Evolutionary conservation across 1,140 invertebrate genomes (phyloP), one percentile per base, ranked within the genome.

Genomic region (Habropoda laboriosa): DNA sequence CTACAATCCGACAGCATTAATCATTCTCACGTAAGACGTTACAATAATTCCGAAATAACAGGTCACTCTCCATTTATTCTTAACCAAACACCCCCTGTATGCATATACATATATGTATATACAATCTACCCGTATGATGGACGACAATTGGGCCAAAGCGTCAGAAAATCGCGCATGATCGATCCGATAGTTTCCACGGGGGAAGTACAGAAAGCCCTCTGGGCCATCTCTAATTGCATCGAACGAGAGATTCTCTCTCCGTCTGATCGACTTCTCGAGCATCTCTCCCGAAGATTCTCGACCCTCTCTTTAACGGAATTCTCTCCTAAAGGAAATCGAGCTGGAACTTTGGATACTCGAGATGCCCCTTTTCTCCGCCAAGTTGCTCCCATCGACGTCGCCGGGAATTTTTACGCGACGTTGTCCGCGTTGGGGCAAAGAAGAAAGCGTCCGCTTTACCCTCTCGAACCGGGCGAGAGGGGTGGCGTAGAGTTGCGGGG

Each of bases 351-450:
- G 42, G 66, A 78, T 38, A 60, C 66, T 60, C 49, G 13, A 42
- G 51, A 70, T 49, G 40, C 53, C 1, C 13, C 10, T 13, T 24
- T n/a, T n/a, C n/a, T 57, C 40, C 18, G 24, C n/a, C n/a, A n/a
- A 49, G 21, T 68, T 68, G n/a, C 40, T 13, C 16, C n/a, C n/a
- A n/a, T n/a, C n/a, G n/a, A n/a, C 42, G 55, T 51, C 32, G 55
- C 27, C 3, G 24, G 24, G 75, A 78, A 78, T 78, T 78, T 78
- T 78, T 78, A 78, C 74, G 53, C 32, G 66, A 57, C 55, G 10
- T 21, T 55, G 35, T 66, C 58, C 42, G 47, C 24, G n/a, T 0
- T n/a, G 47, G n/a, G n/a, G 13, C 24, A 61, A 75, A 53, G 72
- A 75, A 53, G 72, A 66, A 55, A 61, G 30, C 38, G 4, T 30